These are phyloP conservation scores for Oryzias curvinotus DNA, from an alignment of 2,113 vertebrate genomes.

Conservation along the genomic window DNA sequence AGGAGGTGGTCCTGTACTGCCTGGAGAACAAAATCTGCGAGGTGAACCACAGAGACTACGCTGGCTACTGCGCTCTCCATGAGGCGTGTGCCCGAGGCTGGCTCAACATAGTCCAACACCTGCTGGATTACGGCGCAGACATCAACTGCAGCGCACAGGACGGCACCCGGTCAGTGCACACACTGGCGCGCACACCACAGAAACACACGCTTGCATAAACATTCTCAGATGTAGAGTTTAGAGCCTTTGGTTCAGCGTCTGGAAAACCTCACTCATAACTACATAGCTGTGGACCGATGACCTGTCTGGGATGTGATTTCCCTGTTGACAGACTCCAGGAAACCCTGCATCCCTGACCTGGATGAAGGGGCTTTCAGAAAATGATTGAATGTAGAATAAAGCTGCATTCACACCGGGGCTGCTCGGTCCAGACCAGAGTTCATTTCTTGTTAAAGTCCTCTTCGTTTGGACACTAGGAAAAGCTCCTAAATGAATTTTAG, in stretches of 20 bases:
- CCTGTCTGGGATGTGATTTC: too few species aligned
- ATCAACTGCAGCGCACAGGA: conserved; percentile 98
- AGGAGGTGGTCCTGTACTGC: conserved; percentile 96
- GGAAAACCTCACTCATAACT: too few species aligned
- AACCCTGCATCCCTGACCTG: too few species aligned
- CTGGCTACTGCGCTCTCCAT: conserved; percentile 93
- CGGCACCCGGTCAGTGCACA: conserved; percentile 84
- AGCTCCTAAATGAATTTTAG: too few species aligned
- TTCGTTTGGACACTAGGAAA: too few species aligned
- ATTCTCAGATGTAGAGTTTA: not conserved
- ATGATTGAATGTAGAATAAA: too few species aligned
- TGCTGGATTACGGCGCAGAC: conserved; percentile 92
- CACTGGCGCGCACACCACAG: not conserved
- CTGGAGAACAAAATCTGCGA: conserved; percentile 93
- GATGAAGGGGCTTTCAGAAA: too few species aligned
- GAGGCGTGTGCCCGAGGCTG: conserved; percentile 93
- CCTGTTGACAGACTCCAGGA: too few species aligned
- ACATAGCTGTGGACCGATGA: too few species aligned
- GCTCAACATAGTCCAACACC: conserved; percentile 91
- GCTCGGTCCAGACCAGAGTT: too few species aligned
- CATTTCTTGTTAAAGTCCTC: too few species aligned
- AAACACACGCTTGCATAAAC: not conserved
- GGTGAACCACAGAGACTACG: conserved; percentile 95
- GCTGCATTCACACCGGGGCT: too few species aligned
- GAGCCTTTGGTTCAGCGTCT: not conserved